These are phyloP conservation scores for Corythaeola cristata DNA, from an alignment of 2,113 vertebrate genomes.

Conservation along the genomic window DNA sequence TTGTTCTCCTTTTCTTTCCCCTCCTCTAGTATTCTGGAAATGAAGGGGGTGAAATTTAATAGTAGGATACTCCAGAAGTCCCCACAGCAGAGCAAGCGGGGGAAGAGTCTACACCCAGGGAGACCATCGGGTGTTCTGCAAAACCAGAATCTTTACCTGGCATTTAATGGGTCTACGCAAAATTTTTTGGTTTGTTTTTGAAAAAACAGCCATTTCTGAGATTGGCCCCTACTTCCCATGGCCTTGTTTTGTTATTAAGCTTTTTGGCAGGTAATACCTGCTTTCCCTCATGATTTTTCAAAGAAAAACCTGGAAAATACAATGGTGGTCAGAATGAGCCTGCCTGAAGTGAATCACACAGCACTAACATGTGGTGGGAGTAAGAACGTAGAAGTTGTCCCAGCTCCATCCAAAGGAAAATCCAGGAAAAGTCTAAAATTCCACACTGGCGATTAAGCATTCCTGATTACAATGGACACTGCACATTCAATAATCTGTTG, in stretches of 20 bases:
- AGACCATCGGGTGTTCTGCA: not conserved
- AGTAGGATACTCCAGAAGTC: not conserved
- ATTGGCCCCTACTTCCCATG: not conserved
- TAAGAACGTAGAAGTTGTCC: not conserved
- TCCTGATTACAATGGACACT: not conserved
- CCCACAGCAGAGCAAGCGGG: not conserved
- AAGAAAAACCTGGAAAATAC: not conserved
- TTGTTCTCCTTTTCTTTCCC: rapidly evolving
- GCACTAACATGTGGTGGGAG: not conserved
- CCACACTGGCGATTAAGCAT: not conserved
- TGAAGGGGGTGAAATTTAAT: not conserved
- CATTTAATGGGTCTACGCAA: not conserved
- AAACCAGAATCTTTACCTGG: not conserved
- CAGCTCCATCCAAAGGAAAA: not conserved
- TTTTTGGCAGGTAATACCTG: not conserved
- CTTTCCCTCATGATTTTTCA: not conserved
- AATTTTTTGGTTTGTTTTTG: not conserved
- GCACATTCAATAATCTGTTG: not conserved
- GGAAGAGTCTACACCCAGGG: not conserved
- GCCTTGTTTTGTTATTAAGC: not conserved
- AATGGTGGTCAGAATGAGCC: not conserved
- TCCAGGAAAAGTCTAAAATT: not conserved
- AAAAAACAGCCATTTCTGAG: not conserved
- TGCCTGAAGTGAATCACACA: rapidly evolving
- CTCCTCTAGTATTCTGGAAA: not conserved